These are phyloP conservation scores for Crossoptilon crossoptilon DNA, from an alignment of 2,797 vertebrate species.

Conservation along the genomic window DNA sequence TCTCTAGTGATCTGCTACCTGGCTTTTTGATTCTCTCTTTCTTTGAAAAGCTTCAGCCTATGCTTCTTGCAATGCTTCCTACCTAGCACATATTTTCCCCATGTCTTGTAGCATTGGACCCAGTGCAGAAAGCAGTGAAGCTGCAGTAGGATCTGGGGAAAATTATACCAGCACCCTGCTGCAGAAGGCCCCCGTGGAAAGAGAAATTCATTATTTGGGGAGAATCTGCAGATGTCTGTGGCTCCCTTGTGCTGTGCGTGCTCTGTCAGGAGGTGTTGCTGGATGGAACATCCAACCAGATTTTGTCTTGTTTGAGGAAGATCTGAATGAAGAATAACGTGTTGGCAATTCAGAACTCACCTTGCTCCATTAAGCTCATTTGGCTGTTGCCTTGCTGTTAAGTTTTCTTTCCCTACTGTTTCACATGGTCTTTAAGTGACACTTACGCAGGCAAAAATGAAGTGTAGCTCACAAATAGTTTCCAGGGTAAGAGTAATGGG, in stretches of 20 bases:
- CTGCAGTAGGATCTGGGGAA: neutral
- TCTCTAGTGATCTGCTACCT: slow-evolving; percentile 38
- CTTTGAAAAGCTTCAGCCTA: neutral
- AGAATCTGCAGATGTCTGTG: accelerated
- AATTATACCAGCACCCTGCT: neutral
- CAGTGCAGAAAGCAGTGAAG: neutral
- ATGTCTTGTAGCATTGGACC: neutral
- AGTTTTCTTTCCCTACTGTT: slow-evolving; percentile 6
- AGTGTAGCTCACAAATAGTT: slow-evolving; percentile 5
- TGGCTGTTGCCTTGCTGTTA: neutral
- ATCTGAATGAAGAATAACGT: neutral
- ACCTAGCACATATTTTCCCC: neutral
- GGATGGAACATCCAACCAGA: neutral
- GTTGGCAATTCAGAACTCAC: neutral
- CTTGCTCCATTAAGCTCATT: neutral
- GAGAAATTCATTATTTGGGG: neutral
- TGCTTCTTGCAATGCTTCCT: neutral
- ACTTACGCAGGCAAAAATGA: neutral
- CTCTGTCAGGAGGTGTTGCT: neutral
- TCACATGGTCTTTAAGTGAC: neutral
- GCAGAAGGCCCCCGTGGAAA: accelerated
- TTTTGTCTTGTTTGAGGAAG: neutral
- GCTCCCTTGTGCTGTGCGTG: neutral
- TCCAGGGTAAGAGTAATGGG: neutral
- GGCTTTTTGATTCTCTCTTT: neutral